These are phyloP conservation scores for Scaeva pyrastri DNA, from an alignment of 2,888 invertebrate species.

Conservation along the genomic window DNA sequence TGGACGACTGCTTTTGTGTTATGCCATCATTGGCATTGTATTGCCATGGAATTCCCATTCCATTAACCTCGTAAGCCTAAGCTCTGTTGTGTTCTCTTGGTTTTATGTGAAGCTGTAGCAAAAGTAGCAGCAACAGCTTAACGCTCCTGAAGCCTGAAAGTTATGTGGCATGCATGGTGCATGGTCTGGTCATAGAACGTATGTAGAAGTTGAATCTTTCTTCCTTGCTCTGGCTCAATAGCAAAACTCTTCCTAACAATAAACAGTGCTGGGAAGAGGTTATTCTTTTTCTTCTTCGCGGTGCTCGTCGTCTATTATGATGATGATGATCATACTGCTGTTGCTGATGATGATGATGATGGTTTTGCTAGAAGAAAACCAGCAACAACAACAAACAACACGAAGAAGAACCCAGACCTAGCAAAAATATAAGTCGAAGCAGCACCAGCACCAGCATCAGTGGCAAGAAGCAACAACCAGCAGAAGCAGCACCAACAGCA, in stretches of 20 bases:
- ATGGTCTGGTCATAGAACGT: conserved; percentile 63
- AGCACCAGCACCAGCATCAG: background rate
- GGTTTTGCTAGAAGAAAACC: conserved; percentile 37
- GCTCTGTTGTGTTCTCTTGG: conserved; percentile 31
- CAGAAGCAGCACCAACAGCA: conserved; percentile 23
- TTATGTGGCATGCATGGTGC: conserved; percentile 65
- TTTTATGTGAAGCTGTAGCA: conserved; percentile 28
- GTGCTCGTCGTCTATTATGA: conserved; percentile 33
- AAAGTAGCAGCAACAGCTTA: conserved; percentile 32
- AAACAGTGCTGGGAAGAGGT: conserved; percentile 8
- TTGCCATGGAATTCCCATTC: conserved; percentile 72
- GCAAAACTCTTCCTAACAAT: conserved; percentile 19
- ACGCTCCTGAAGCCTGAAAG: conserved; percentile 34
- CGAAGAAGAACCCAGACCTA: conserved; percentile 40
- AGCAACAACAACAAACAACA: conserved; percentile 38
- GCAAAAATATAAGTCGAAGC: conserved; percentile 48
- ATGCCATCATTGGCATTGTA: conserved; percentile 69
- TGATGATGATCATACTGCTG: conserved; percentile 45
- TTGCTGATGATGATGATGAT: conserved; percentile 38
- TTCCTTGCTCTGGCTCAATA: conserved; percentile 23
- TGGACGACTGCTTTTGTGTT: conserved; percentile 59
- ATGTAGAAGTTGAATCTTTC: conserved; percentile 33
- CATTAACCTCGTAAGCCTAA: conserved; percentile 74
- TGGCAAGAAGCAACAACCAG: background rate
- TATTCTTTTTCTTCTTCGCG: conserved; percentile 15